phyloP scores from a whole-genome alignment of 2,888 invertebrate species.

The Thysanoteuthis rhombus region DNA sequence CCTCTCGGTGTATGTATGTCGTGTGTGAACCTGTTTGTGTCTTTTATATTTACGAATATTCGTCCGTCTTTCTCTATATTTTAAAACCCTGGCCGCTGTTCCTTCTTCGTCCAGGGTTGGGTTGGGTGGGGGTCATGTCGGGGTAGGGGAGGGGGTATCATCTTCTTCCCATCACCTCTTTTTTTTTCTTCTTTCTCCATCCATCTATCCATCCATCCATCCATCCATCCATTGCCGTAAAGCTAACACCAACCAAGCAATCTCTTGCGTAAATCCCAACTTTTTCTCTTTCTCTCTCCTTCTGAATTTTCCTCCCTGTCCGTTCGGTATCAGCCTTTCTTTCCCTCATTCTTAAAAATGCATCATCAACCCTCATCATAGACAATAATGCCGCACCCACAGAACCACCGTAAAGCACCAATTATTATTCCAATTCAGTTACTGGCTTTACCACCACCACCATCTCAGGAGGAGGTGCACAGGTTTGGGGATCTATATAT shows the following conservation, averaged over 20 bases:
- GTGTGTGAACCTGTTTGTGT: too few species aligned
- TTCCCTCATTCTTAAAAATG: constrained; percentile 25
- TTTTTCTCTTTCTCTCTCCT: neutral
- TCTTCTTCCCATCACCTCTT: too few species aligned
- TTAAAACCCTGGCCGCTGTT: neutral
- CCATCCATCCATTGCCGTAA: neutral
- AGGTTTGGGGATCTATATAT: neutral
- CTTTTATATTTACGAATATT: neutral
- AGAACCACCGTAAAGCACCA: neutral
- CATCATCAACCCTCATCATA: neutral
- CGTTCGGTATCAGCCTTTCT: neutral
- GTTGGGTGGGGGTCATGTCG: too few species aligned
- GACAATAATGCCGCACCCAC: neutral
- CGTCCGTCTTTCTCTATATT: too few species aligned
- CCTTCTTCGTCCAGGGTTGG: neutral
- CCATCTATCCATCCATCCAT: neutral
- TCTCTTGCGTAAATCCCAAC: neutral
- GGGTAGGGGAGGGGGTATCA: neutral
- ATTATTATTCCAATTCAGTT: neutral
- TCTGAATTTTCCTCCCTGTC: neutral
- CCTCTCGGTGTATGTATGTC: neutral
- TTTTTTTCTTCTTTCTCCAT: neutral
- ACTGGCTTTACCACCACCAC: neutral
- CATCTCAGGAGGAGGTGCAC: neutral
- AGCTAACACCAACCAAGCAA: neutral